Conservation (phyloP, 2,797 vertebrate genomes). For the Spinibarbus caldwelli region DNA sequence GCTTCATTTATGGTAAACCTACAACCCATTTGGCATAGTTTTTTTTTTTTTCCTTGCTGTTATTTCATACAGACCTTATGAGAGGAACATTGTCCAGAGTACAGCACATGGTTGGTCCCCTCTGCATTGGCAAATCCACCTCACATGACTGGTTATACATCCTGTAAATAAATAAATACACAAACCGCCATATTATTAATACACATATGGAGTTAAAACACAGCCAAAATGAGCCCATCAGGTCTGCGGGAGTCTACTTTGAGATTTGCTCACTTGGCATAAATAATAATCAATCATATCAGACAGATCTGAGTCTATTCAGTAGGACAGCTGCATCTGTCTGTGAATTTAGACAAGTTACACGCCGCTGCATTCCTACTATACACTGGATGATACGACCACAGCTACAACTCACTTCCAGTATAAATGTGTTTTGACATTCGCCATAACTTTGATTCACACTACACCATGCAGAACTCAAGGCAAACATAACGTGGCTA, state of each 20-base stretch:
- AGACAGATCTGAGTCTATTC: conserved; percentile 5
- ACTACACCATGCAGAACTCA: background rate
- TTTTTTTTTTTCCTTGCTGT: background rate
- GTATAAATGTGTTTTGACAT: conserved; percentile 30
- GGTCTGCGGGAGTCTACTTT: background rate
- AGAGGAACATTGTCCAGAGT: conserved; percentile 76
- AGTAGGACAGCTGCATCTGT: background rate
- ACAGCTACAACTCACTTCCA: conserved; percentile 22
- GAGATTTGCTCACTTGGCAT: background rate
- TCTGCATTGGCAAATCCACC: conserved; percentile 59
- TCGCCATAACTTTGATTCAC: background rate
- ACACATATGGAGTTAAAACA: background rate
- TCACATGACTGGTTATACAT: conserved; percentile 78
- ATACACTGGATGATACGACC: background rate
- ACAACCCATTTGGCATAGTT: background rate
- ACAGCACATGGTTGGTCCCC: conserved; percentile 69
- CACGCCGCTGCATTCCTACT: background rate
- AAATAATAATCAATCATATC: background rate
- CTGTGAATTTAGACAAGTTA: background rate
- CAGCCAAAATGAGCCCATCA: background rate
- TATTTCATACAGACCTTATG: conserved; percentile 69
- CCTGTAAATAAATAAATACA: conserved; percentile 63
- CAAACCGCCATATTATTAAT: conserved; percentile 5
- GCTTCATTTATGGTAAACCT: background rate
- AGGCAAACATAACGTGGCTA: conserved; percentile 11